A percentile compares a stretch with the other conserved stretches of the same genome.
phyloP scores from a whole-genome alignment of 2,797 vertebrate species.

The Typhlichthys subterraneus region DNA sequence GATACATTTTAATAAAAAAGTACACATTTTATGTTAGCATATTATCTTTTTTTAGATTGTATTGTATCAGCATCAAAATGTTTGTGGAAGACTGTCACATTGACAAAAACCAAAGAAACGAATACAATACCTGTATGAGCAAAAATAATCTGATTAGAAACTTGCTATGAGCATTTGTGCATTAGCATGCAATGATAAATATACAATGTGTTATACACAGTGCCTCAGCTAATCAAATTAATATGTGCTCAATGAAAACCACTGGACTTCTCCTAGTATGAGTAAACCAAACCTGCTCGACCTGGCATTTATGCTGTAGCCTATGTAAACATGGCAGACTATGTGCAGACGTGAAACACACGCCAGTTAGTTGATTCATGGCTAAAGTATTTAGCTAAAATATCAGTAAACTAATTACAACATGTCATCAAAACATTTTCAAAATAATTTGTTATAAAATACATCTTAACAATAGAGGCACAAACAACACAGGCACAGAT shows the following conservation, averaged over 20 bases:
- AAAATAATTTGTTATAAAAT: constrained; percentile 27
- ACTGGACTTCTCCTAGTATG: constrained; percentile 10
- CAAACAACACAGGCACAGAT: constrained; percentile 66
- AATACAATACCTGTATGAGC: neutral
- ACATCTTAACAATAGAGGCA: constrained; percentile 59
- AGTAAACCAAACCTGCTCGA: constrained; percentile 23
- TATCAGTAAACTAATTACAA: constrained; percentile 1
- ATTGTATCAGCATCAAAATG: constrained; percentile 1
- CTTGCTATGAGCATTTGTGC: neutral
- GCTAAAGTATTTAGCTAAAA: constrained; percentile 6
- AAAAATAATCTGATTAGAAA: neutral
- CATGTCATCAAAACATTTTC: constrained; percentile 9
- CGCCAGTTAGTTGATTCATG: neutral
- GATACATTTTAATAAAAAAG: neutral
- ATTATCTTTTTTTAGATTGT: constrained; percentile 2
- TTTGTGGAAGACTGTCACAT: constrained; percentile 20
- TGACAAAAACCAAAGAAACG: constrained; percentile 1
- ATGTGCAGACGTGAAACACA: constrained; percentile 21
- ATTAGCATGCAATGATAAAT: constrained; percentile 9
- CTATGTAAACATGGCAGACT: constrained; percentile 54
- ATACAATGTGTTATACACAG: constrained; percentile 4
- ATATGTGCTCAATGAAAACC: constrained; percentile 9
- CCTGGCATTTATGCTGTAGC: constrained; percentile 25
- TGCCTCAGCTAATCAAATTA: constrained; percentile 17
- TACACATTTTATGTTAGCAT: neutral